Evolutionary conservation across 2,888 invertebrate species (phyloP).

Genomic region (Dimorphilus gyrociliatus): DNA sequence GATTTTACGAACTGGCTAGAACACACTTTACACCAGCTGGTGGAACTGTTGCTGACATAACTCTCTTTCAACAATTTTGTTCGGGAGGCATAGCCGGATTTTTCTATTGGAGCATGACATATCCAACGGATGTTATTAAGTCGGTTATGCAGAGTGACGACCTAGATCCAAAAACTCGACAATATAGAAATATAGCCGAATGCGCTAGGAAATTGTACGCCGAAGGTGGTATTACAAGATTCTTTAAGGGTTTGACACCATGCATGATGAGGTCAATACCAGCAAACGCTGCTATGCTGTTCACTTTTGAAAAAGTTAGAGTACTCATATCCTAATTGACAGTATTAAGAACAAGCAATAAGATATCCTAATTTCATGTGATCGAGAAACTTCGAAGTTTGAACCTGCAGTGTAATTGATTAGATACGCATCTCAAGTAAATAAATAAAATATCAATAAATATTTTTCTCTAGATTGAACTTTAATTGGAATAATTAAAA

Average conservation of each 20-base stretch:
- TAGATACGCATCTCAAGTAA: too few relatives aligned
- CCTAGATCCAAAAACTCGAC: conserved; percentile 5
- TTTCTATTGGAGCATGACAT: conserved; percentile 12
- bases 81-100: conserved; percentile 11
- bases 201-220: conserved; percentile 10
- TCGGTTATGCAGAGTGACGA: conserved; percentile 13
- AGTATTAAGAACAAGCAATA: too few relatives aligned
- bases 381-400: too few relatives aligned
- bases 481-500: too few relatives aligned
- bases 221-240: conserved; percentile 10
- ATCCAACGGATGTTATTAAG: conserved; percentile 14
- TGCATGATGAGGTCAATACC: conserved; percentile 13
- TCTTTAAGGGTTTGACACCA: conserved; percentile 12
- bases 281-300: conserved; percentile 12
- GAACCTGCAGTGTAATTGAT: too few relatives aligned
- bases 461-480: too few relatives aligned
- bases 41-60: conserved; percentile 6
- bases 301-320: conserved; percentile 8
- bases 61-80: conserved; percentile 6
- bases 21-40: conserved; percentile 8
- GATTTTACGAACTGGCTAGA: conserved; percentile 9
- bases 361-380: too few relatives aligned
- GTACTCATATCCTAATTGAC: too few relatives aligned
- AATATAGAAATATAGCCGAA: conserved; percentile 8
- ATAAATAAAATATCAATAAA: too few relatives aligned